Base-by-base conservation (phyloP, 1,140 invertebrate species). In the Lordiphosa collinella region DNA sequence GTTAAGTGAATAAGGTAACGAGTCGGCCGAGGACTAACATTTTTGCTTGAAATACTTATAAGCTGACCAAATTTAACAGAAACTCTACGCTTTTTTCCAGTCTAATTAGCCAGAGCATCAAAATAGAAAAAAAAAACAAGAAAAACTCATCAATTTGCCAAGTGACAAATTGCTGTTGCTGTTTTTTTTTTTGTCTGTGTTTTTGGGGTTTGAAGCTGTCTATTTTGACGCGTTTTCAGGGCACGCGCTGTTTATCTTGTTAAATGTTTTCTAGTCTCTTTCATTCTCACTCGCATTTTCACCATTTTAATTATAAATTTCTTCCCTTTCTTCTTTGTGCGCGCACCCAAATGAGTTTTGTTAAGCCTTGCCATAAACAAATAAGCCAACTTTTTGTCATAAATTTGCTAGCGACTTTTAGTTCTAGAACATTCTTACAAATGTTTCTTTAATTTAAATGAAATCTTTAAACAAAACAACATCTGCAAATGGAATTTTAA, bases 401-500 rank as follows among this genome's bases (percentile, higher is more conserved):
- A 44, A 44, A 44, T 44, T 44, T 44, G 22, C 29, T 29, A 22
- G 11, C 11, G 25, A 43, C 22, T 43, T 43, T 43, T 43, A 7
- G 11, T 10, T n/a, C 10, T 36, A 13, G 16, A 12, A 31, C 12
- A 44, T 44, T 44, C 25, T 43, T 11, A 43, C 4, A 18, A 18
- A 18, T 18, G 1, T 18, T 2, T 43, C n/a, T 43, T 43, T 31
- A n/a, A 44, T 44, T 31, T 44, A 38, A 63, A 58, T 67, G 67
- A 67, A 68, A 53, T 43, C 49, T 63, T 53, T 80, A 56, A 75
- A 61, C 71, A 78, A 8, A 79, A 78, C 68, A 68, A 68, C 74
- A 79, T 72, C 74, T 58, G 63, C 74, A 80, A 82, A 80, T 80
- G 76, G 75, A 80, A 80, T 80, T 80, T 80, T 82, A 80, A 80